Percentiles rank a stretch among this genome's conserved stretches.
Conservation (phyloP, 2,888 invertebrate species). For the Pheosia gnoma region DNA sequence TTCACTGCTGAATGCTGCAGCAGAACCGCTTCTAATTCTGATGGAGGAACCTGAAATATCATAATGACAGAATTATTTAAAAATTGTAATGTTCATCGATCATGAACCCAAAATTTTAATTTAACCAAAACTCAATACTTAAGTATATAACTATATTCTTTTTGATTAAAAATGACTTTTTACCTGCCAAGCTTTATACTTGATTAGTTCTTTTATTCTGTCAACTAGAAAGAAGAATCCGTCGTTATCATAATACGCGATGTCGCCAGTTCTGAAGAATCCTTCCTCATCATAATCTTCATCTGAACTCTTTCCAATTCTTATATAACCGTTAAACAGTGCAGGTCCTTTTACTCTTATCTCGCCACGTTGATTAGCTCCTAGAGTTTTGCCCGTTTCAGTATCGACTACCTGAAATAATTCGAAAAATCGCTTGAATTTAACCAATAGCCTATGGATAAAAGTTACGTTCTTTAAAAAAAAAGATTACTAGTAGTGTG, state of each 20-base stretch:
- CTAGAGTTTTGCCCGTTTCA: conserved; percentile 56
- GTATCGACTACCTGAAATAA: conserved; percentile 59
- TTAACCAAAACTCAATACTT: too few relatives aligned
- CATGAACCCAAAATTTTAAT: too few relatives aligned
- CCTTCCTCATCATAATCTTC: conserved; percentile 62
- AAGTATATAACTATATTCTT: too few relatives aligned
- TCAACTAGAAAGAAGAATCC: conserved; percentile 66
- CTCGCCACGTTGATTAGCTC: conserved; percentile 62
- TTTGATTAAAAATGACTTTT: conserved; percentile 21
- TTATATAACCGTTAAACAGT: conserved; percentile 65
- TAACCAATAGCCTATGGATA: too few relatives aligned
- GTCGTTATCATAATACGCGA: conserved; percentile 67
- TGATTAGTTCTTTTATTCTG: conserved; percentile 69
- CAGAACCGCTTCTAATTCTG: conserved; percentile 64
- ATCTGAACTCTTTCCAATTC: conserved; percentile 40
- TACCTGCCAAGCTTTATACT: conserved; percentile 70
- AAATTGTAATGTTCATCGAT: too few relatives aligned
- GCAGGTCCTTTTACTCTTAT: conserved; percentile 59
- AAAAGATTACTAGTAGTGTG: too few relatives aligned
- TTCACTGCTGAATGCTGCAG: conserved; percentile 60
- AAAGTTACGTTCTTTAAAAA: too few relatives aligned
- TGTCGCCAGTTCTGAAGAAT: conserved; percentile 66
- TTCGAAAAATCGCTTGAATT: neutral
- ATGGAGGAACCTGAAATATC: conserved; percentile 59
- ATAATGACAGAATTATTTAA: neutral